Percentiles rank a stretch among this genome's conserved stretches.
phyloP scores from a whole-genome alignment of 2,888 invertebrate genomes.

The Adelognathus sp. region DNA sequence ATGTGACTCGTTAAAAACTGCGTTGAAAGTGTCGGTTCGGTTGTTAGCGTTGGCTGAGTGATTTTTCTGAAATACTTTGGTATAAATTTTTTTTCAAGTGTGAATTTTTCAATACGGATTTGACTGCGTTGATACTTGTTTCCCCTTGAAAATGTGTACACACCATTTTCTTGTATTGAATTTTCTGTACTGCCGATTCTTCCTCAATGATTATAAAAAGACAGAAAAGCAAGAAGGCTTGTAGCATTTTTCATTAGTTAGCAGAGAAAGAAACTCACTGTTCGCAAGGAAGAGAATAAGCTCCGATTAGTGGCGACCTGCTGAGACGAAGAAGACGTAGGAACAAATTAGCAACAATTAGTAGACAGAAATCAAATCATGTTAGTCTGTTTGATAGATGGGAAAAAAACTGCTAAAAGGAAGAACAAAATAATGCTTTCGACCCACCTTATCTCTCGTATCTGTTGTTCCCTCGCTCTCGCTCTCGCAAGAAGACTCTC shows the following conservation, averaged over 20 bases:
- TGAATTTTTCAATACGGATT: too few species aligned
- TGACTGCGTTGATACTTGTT: too few species aligned
- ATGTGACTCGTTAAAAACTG: too few species aligned
- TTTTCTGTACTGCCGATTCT: too few species aligned
- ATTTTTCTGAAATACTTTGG: too few species aligned
- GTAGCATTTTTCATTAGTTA: conserved; percentile 27
- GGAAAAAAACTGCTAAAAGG: conserved; percentile 1
- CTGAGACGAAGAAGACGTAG: conserved; percentile 69
- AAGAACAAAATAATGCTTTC: neutral
- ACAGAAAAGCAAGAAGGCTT: conserved; percentile 6
- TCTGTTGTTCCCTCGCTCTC: conserved; percentile 88
- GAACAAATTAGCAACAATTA: conserved; percentile 48
- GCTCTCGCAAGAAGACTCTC: conserved; percentile 87
- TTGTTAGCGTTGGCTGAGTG: too few species aligned
- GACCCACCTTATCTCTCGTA: conserved; percentile 89
- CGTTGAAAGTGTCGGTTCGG: too few species aligned
- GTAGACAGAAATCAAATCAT: conserved; percentile 21
- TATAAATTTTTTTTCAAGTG: too few species aligned
- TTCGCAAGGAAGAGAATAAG: conserved; percentile 84
- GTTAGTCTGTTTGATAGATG: conserved; percentile 9
- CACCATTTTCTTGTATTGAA: too few species aligned
- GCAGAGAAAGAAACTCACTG: conserved; percentile 82
- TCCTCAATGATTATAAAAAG: neutral
- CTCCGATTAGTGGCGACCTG: conserved; percentile 83
- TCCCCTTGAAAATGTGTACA: too few species aligned